phyloP scores from a whole-genome alignment of 2,888 invertebrate species.

The Phania funesta region DNA sequence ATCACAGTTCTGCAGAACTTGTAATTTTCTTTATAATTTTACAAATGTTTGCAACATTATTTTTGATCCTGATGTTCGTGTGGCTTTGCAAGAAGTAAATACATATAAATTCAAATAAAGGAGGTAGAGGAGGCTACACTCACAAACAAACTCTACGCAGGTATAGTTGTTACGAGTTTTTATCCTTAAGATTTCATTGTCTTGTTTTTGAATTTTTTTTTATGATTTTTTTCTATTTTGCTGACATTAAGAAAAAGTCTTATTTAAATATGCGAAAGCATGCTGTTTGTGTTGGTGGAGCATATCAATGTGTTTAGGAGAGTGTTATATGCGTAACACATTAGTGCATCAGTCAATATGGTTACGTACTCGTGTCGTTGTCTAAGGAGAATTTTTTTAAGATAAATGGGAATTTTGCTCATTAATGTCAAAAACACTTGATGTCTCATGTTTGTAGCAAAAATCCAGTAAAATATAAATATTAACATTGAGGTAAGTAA shows the following conservation, averaged over 20 bases:
- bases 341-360: neutral
- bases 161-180: constrained; percentile 3
- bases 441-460: no score
- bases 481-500: no score
- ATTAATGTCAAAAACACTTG: no score
- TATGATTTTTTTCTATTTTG: constrained; percentile 10
- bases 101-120: no score
- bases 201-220: neutral
- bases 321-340: neutral
- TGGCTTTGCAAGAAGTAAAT: constrained; percentile 6
- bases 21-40: constrained; percentile 15
- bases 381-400: no score
- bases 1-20: constrained; percentile 39
- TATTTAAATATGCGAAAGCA: constrained; percentile 52
- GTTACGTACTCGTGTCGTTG: neutral
- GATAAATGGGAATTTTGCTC: no score
- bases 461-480: no score
- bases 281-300: constrained; percentile 16
- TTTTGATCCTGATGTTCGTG: neutral
- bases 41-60: neutral
- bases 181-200: constrained; percentile 2
- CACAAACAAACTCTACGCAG: constrained; percentile 6
- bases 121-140: neutral
- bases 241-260: constrained; percentile 19
- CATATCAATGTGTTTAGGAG: neutral